Evolutionary conservation across 2,888 invertebrate species (phyloP).

Genomic region (Oxyteleia sp.): DNA sequence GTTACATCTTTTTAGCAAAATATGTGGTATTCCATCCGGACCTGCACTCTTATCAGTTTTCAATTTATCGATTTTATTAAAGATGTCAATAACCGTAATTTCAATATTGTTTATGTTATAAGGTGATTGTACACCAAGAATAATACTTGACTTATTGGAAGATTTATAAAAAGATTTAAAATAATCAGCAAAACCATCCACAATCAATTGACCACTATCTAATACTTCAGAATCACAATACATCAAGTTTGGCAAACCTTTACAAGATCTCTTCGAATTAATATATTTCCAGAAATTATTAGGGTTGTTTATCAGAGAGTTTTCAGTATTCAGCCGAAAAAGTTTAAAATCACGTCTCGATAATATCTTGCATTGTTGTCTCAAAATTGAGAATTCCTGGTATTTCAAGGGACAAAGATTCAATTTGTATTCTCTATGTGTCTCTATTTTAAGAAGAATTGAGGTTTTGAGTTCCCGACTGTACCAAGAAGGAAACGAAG

Average conservation of each 20-base stretch:
- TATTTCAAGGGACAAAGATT: not conserved
- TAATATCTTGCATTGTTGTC: not conserved
- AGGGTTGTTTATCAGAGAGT: not conserved
- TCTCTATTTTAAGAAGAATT: slow-evolving; percentile 6
- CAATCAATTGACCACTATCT: not conserved
- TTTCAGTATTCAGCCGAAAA: not conserved
- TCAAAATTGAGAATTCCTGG: not conserved
- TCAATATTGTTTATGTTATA: not conserved
- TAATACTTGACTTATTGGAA: not conserved
- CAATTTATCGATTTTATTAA: not conserved
- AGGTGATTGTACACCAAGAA: not conserved
- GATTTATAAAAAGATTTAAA: not conserved
- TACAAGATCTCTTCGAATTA: not conserved
- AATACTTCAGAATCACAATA: not conserved
- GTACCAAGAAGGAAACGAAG: slow-evolving; percentile 10
- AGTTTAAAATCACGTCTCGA: not conserved
- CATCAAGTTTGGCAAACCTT: not conserved
- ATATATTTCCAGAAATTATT: slow-evolving; percentile 18
- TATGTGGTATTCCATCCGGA: not conserved
- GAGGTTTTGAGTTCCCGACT: slow-evolving; percentile 16
- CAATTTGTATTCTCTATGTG: not conserved
- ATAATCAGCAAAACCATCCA: not conserved
- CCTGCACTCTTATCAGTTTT: not conserved
- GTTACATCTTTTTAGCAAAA: not conserved
- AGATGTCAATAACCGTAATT: not conserved